Evolutionary conservation across 1,140 invertebrate species (phyloP).

Genomic region (Drosophila lacertosa): DNA sequence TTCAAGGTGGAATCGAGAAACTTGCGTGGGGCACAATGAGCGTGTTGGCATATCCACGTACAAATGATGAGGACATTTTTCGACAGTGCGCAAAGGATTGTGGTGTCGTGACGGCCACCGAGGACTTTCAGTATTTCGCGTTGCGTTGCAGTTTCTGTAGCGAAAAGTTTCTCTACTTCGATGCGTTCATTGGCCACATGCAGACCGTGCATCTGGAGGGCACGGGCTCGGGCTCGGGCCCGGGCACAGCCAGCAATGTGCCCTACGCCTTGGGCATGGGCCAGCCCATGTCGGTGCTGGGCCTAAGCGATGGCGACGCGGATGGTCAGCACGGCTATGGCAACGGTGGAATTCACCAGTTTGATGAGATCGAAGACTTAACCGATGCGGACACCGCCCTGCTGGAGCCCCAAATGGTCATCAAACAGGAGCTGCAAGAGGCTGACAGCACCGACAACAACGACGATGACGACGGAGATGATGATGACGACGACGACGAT

Average conservation of each 20-base stretch:
- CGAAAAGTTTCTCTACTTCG: slow-evolving; percentile 80
- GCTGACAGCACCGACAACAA: slow-evolving; percentile 55
- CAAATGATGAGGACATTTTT: slow-evolving; percentile 81
- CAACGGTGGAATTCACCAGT: slow-evolving; percentile 42
- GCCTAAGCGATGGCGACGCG: slow-evolving; percentile 24
- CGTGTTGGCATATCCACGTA: slow-evolving; percentile 82
- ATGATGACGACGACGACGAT: slow-evolving; percentile 27
- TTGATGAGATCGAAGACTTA: slow-evolving; percentile 74
- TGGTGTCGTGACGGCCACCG: slow-evolving; percentile 78
- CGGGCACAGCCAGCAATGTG: slow-evolving; percentile 2
- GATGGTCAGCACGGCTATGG: slow-evolving; percentile 17
- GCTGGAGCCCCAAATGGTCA: slow-evolving; percentile 78
- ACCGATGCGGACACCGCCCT: slow-evolving; percentile 72
- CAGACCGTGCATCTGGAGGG: slow-evolving; percentile 70
- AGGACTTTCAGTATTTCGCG: slow-evolving; percentile 80
- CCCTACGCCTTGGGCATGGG: slow-evolving; percentile 27
- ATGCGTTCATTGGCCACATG: slow-evolving; percentile 80
- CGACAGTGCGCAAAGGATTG: slow-evolving; percentile 78
- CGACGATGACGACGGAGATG: slow-evolving; percentile 10
- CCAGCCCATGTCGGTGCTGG: slow-evolving; percentile 45
- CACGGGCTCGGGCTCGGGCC: slow-evolving; percentile 14
- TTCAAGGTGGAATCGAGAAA: slow-evolving; percentile 18
- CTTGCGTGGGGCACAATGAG: slow-evolving; percentile 65
- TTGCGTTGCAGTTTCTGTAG: slow-evolving; percentile 70
- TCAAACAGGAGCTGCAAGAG: slow-evolving; percentile 75